phyloP scores from a whole-genome alignment of 2,888 invertebrate genomes.

The Halictus ligatus region DNA sequence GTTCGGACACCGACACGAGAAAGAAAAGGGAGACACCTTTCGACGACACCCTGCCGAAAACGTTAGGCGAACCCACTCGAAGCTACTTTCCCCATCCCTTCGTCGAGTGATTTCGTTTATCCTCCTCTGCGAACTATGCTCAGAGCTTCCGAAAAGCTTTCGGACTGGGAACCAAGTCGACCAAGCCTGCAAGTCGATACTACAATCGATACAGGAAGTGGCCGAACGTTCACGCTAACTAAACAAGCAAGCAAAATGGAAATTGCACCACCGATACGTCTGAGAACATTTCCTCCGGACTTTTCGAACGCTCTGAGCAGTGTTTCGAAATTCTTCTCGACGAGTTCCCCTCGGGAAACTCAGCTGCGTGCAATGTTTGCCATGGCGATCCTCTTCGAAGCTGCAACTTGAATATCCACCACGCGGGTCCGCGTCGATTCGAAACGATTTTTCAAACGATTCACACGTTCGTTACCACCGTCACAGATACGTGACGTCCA shows the following conservation, averaged over 20 bases:
- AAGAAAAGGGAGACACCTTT: conserved; percentile 61
- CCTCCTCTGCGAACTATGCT: neutral
- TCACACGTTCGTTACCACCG: neutral
- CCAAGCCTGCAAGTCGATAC: too few species aligned
- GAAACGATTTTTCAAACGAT: neutral
- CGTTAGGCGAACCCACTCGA: conserved; percentile 13
- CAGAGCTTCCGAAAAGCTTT: neutral
- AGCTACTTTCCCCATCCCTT: conserved; percentile 39
- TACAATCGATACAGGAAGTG: neutral
- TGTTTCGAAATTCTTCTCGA: neutral
- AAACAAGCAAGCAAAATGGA: too few species aligned
- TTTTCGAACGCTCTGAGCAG: neutral
- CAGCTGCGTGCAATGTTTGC: neutral
- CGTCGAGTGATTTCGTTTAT: conserved; percentile 20
- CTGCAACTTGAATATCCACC: neutral
- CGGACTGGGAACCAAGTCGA: too few species aligned
- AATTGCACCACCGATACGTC: too few species aligned
- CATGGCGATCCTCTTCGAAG: neutral
- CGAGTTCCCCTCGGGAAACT: neutral
- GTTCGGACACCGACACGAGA: conserved; percentile 64
- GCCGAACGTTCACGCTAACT: too few species aligned
- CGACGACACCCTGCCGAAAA: conserved; percentile 38
- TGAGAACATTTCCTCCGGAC: neutral
- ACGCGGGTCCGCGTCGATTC: too few species aligned
- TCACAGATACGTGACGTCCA: neutral